phyloP scores from a whole-genome alignment of 2,797 vertebrate species.

The Poecile montanus region DNA sequence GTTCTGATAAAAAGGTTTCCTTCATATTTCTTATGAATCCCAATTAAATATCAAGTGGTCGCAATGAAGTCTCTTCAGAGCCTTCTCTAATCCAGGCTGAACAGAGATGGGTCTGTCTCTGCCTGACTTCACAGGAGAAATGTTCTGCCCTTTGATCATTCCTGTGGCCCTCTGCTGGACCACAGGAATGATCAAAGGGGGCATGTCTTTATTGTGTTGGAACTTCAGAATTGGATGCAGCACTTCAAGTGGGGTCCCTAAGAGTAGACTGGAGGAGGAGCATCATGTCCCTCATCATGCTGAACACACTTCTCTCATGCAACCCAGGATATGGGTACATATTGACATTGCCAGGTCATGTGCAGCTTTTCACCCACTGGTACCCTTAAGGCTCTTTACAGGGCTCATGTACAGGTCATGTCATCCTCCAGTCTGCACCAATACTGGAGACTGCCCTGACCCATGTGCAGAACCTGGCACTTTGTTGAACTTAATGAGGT shows the following conservation, averaged over 20 bases:
- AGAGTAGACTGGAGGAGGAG: neutral
- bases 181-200: too few relatives aligned
- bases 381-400: neutral
- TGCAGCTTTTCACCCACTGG: fast-evolving
- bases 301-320: neutral
- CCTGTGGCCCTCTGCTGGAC: neutral
- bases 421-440: neutral
- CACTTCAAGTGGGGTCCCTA: neutral
- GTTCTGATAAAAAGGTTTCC: neutral
- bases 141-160: neutral
- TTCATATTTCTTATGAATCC: neutral
- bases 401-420: neutral
- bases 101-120: neutral
- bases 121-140: neutral
- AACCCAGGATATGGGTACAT: neutral
- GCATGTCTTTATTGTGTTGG: neutral
- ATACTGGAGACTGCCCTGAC: neutral
- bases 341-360: neutral
- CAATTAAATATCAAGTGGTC: neutral
- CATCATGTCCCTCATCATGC: neutral
- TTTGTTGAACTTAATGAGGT: neutral
- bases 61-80: neutral
- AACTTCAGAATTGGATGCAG: neutral
- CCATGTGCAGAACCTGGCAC: neutral
- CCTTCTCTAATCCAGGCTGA: neutral